Evolutionary conservation across 2,888 invertebrate genomes (phyloP).

Genomic region (Sphaerophoria rueppellii): DNA sequence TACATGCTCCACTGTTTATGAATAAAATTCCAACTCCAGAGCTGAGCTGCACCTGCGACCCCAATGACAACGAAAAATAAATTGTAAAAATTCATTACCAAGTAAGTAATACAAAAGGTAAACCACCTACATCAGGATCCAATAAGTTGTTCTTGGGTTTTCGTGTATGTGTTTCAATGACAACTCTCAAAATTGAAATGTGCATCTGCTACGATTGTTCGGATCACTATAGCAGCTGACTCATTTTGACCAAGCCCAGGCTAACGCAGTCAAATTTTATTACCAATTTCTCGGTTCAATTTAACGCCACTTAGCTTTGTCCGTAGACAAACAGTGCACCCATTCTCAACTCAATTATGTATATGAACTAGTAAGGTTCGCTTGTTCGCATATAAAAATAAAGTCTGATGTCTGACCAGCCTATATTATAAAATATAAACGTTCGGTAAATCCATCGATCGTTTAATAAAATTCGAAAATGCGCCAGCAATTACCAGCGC

Average conservation of each 20-base stretch:
- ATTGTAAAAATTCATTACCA: slow-evolving; percentile 44
- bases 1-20: not conserved
- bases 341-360: not conserved
- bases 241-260: slow-evolving; percentile 43
- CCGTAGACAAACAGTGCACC: slow-evolving; percentile 55
- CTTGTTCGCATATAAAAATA: too few relatives aligned
- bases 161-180: slow-evolving; percentile 7
- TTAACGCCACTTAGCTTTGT: slow-evolving; percentile 65
- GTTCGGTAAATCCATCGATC: slow-evolving; percentile 60
- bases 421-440: slow-evolving; percentile 41
- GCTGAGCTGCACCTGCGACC: slow-evolving; percentile 47
- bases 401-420: not conserved
- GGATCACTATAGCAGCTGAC: slow-evolving; percentile 19
- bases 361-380: too few relatives aligned
- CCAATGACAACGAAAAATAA: slow-evolving; percentile 30
- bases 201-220: slow-evolving; percentile 5
- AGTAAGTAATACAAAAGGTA: slow-evolving; percentile 35
- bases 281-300: slow-evolving; percentile 60
- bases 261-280: slow-evolving; percentile 53
- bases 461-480: slow-evolving; percentile 66
- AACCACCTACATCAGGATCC: slow-evolving; percentile 33
- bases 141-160: not conserved
- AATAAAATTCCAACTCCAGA: slow-evolving; percentile 22
- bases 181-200: slow-evolving; percentile 7
- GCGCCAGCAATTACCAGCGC: slow-evolving; percentile 67